phyloP scores from a whole-genome alignment of 1,140 invertebrate species.

The Megalonaias nervosa region DNA sequence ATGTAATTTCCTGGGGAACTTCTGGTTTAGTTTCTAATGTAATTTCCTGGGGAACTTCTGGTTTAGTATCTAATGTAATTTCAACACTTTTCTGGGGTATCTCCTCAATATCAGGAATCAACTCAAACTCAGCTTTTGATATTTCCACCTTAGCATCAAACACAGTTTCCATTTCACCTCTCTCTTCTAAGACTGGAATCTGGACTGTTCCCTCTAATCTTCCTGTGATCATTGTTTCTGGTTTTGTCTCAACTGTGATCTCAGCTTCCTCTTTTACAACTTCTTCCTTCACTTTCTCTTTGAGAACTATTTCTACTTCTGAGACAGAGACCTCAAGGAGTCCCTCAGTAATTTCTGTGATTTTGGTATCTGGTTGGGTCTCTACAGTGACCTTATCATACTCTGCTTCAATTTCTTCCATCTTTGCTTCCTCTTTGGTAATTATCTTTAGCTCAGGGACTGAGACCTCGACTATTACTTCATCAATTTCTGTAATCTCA shows the following conservation, averaged over 20 bases:
- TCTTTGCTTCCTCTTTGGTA: neutral
- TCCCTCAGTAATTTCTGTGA: slow-evolving; percentile 7
- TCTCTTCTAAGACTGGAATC: slow-evolving; percentile 5
- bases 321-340: slow-evolving; percentile 6
- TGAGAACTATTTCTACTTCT: slow-evolving; percentile 13
- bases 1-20: too few species aligned
- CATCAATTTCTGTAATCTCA: neutral
- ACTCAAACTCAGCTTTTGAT: slow-evolving; percentile 24
- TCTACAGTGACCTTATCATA: slow-evolving; percentile 4
- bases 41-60: too few species aligned
- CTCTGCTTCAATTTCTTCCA: slow-evolving; percentile 2
- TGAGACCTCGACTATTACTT: neutral
- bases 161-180: slow-evolving; percentile 18
- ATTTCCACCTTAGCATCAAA: slow-evolving; percentile 14
- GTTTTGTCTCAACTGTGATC: slow-evolving; percentile 18
- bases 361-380: slow-evolving; percentile 1
- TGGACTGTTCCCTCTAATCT: too few species aligned
- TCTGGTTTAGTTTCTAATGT: slow-evolving; percentile 6
- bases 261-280: slow-evolving; percentile 24
- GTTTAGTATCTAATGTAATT: slow-evolving; percentile 4
- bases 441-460: neutral
- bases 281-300: slow-evolving; percentile 26
- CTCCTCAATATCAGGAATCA: slow-evolving; percentile 10
- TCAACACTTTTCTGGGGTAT: slow-evolving; percentile 4
- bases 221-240: slow-evolving; percentile 32